Conservation (phyloP, 2,797 vertebrate species). For the Lycodopsis pacificus region DNA sequence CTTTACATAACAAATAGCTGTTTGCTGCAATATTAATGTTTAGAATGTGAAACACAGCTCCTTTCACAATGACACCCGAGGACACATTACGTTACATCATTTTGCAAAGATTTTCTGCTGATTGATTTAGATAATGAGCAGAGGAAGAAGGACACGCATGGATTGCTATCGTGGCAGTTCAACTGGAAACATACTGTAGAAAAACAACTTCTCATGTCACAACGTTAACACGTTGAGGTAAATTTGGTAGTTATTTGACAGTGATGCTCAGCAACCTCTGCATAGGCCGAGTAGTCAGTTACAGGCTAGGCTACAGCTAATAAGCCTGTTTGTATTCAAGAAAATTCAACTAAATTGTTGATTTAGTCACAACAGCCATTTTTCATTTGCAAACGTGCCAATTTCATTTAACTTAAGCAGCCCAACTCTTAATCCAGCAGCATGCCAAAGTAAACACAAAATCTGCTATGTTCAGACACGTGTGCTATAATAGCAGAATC, state of each 20-base stretch:
- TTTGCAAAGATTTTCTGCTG: not conserved
- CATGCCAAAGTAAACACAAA: constrained; percentile 3
- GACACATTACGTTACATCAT: not conserved
- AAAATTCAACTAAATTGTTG: not conserved
- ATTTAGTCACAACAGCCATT: not conserved
- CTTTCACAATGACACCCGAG: constrained; percentile 10
- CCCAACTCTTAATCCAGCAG: not conserved
- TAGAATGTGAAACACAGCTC: too few species aligned
- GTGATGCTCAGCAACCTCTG: not conserved
- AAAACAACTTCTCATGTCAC: constrained; percentile 6
- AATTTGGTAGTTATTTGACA: not conserved
- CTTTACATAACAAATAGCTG: not conserved
- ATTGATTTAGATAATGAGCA: constrained; percentile 2
- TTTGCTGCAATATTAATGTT: too few species aligned
- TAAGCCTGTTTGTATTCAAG: constrained; percentile 1
- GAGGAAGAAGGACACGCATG: not conserved
- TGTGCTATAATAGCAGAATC: not conserved
- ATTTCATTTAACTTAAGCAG: constrained; percentile 12
- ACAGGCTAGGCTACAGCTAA: not conserved
- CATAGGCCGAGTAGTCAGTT: not conserved
- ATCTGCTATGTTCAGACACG: constrained; percentile 8
- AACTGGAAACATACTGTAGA: not conserved
- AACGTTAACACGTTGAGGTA: not conserved
- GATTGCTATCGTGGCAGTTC: not conserved
- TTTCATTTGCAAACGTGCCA: not conserved